phyloP scores from a whole-genome alignment of 2,113 vertebrate species.

The Eulemur macaco region DNA sequence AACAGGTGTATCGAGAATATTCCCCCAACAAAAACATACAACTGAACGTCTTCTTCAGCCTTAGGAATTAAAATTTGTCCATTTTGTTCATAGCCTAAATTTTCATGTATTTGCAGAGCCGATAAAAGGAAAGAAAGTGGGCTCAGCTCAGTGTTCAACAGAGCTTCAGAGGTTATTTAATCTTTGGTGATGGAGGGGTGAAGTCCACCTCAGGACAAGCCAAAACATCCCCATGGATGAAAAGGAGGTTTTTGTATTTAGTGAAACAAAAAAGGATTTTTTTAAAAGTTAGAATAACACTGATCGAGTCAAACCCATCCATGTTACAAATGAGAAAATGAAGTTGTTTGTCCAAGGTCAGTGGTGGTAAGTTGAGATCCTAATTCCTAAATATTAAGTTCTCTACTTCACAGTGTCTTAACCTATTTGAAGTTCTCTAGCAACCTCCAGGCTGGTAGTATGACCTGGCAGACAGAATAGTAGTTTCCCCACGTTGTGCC shows the following conservation, averaged over 20 bases:
- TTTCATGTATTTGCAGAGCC: not conserved
- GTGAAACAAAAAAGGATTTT: not conserved
- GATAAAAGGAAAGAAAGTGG: not conserved
- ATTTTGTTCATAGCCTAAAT: not conserved
- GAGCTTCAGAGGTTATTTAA: not conserved
- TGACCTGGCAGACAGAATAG: too few relatives aligned
- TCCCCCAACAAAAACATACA: not conserved
- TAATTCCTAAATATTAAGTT: not conserved
- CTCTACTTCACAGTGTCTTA: not conserved
- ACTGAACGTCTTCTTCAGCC: not conserved
- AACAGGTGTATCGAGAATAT: not conserved
- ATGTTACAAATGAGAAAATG: not conserved
- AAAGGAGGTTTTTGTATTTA: not conserved
- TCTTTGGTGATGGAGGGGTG: not conserved
- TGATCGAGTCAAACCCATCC: not conserved
- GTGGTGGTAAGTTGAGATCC: not conserved
- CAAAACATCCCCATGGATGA: not conserved
- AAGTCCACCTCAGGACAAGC: not conserved
- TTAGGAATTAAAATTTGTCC: not conserved
- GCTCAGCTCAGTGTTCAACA: not conserved
- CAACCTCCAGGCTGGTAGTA: not conserved
- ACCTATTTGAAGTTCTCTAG: not conserved
- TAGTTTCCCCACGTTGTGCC: too few relatives aligned
- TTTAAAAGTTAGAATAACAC: not conserved
- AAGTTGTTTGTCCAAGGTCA: not conserved